Evolutionary conservation across 2,113 vertebrate species (phyloP), one percentile per base, ranked within the genome.

Genomic region (Cyanoliseus patagonus): DNA sequence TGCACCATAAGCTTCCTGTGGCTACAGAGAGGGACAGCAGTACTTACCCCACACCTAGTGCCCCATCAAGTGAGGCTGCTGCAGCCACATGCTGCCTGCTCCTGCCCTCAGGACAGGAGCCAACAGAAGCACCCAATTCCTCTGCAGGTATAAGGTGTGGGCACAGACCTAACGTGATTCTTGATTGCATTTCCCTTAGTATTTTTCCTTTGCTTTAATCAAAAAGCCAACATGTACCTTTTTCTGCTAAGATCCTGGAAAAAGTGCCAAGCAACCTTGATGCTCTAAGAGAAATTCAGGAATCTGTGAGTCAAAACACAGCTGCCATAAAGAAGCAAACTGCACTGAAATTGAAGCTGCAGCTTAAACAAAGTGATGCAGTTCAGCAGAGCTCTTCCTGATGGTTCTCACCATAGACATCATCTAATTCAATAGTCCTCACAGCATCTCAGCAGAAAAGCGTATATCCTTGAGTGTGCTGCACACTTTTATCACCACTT

Each of bases 61-160:
- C 7, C 68, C 7, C 9, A 25, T 0, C 9, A 3, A 1, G 13
- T 2, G 1, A 19, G 30, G 30, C 27, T 52, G n/a, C 63, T 30
- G 33, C 31, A 47, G 46, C 63, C 69, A 44, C 17, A 6, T 10
- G 14, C 42, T 39, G 47, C 42, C 59, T 49, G 44, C 13, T 44
- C 46, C 30, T 67, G 33, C 46, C 41, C 30, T 69, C 20, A 4
- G 39, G 11, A 44, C 14, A 24, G 52, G 51, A 79, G 42, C 30
- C 6, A 1, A 18, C 15, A 33, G 57, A 24, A 75, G 55, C 35
- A n/a, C 25, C 13, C 31, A n/a, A 31, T 39, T 47, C 42, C 42
- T 49, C 52, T 35, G 35, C 37, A 73, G 73, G 12, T 22, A 33
- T 1, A 10, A 64, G 46, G 2, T 13, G 47, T 39, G 46, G 59